A percentile compares a stretch with the other conserved stretches of the same genome.
Evolutionary conservation across 2,888 invertebrate species (phyloP).

Genomic region (Dynastes grantii): DNA sequence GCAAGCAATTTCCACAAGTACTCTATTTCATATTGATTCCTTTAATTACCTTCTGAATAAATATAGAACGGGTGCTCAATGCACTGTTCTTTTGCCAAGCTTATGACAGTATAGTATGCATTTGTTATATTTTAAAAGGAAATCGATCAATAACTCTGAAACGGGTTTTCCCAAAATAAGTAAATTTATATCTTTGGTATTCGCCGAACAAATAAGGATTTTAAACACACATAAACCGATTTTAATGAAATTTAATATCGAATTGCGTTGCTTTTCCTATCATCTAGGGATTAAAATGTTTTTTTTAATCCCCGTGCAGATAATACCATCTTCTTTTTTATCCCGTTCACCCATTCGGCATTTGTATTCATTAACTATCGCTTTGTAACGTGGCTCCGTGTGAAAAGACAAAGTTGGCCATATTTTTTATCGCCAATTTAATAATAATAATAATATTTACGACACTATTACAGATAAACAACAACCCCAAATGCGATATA

Average conservation of each 20-base stretch:
- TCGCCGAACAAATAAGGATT: too few relatives aligned
- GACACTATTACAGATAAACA: constrained; percentile 32
- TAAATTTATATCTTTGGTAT: too few relatives aligned
- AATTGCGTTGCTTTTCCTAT: too few relatives aligned
- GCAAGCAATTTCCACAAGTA: background rate
- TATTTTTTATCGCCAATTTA: constrained; percentile 27
- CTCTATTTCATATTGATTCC: constrained; percentile 18
- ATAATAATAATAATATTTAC: constrained; percentile 4
- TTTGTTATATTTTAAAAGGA: background rate
- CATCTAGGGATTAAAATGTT: too few relatives aligned
- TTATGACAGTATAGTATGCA: background rate
- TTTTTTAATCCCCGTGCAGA: too few relatives aligned
- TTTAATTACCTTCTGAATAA: constrained; percentile 31
- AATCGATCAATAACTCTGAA: background rate
- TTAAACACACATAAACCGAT: too few relatives aligned
- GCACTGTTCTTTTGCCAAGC: background rate
- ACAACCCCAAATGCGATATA: background rate
- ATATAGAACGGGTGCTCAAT: too few relatives aligned
- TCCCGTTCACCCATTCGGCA: background rate
- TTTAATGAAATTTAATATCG: too few relatives aligned
- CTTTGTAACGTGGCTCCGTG: background rate
- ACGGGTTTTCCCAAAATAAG: too few relatives aligned
- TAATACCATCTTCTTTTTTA: background rate
- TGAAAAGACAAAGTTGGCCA: constrained; percentile 8
- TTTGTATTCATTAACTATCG: constrained; percentile 3